Percentiles rank a stretch among this genome's conserved stretches.
phyloP scores from a whole-genome alignment of 2,113 vertebrate genomes.

The Neodontobutis hainanensis region DNA sequence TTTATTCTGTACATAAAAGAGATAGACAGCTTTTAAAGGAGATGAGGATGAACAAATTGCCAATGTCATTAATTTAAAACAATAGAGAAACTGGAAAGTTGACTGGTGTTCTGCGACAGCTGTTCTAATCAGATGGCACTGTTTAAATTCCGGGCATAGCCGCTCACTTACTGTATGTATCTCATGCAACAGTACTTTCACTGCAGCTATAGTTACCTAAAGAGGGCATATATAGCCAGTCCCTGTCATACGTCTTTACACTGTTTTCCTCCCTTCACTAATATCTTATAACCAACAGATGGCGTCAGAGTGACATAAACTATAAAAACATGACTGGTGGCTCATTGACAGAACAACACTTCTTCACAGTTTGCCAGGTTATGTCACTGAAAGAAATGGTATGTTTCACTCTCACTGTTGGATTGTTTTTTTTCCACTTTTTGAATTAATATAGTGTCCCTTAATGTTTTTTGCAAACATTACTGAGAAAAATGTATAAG shows the following conservation, averaged over 20 bases:
- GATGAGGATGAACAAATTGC: slow-evolving; percentile 13
- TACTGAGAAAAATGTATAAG: not conserved
- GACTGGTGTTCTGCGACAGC: slow-evolving; percentile 41
- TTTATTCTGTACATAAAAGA: not conserved
- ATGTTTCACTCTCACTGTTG: not conserved
- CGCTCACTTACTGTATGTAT: slow-evolving; percentile 30
- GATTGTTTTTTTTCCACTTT: not conserved
- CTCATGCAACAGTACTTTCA: slow-evolving; percentile 34
- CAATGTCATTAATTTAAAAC: slow-evolving; percentile 15
- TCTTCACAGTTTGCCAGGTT: not conserved
- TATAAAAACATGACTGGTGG: not conserved
- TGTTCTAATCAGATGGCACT: slow-evolving; percentile 45
- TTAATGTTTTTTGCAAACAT: not conserved
- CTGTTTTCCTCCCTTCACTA: not conserved
- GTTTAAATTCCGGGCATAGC: slow-evolving; percentile 45
- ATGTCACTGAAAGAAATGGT: not conserved
- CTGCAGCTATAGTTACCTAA: slow-evolving; percentile 23
- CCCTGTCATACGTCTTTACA: too few relatives aligned
- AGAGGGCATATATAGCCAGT: not conserved
- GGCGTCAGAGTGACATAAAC: slow-evolving; percentile 35
- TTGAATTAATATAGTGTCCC: not conserved
- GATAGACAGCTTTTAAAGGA: slow-evolving; percentile 4
- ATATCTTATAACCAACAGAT: slow-evolving; percentile 43
- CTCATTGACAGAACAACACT: slow-evolving; percentile 13
- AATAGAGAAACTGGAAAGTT: slow-evolving; percentile 14